These are phyloP conservation scores for Drosophila repletoides DNA, from an alignment of 1,140 invertebrate species.

Conservation along the genomic window DNA sequence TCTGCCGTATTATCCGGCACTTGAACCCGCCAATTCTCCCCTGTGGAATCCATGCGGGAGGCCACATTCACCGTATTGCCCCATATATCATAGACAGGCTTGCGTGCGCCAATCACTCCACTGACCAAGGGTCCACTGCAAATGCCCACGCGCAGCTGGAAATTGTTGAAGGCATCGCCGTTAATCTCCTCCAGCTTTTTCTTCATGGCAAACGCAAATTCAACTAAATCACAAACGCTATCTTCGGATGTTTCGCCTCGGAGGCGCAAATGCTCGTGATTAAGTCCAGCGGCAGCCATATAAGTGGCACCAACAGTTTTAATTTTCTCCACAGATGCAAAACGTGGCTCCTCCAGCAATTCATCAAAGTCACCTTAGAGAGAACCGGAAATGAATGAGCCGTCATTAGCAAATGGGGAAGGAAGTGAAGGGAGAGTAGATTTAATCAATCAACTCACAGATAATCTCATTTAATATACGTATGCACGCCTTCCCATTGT, in stretches of 20 bases:
- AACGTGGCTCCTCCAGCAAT: slow-evolving; percentile 93
- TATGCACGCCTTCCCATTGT: slow-evolving; percentile 98
- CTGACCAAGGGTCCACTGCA: slow-evolving; percentile 97
- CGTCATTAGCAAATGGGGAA: slow-evolving; percentile 25
- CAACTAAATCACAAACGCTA: slow-evolving; percentile 93
- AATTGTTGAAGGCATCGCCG: slow-evolving; percentile 98
- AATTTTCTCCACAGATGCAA: slow-evolving; percentile 97
- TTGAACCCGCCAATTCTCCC: slow-evolving; percentile 93
- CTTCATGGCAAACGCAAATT: slow-evolving; percentile 96
- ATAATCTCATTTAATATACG: slow-evolving; percentile 99
- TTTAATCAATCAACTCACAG: slow-evolving; percentile 78
- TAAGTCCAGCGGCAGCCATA: slow-evolving; percentile 99
- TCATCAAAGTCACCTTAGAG: slow-evolving; percentile 91
- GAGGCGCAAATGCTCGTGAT: slow-evolving; percentile 87
- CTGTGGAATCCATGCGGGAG: slow-evolving; percentile 96
- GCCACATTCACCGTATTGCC: slow-evolving; percentile 98
- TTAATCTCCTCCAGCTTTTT: slow-evolving; percentile 96
- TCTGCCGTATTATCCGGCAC: slow-evolving; percentile 92
- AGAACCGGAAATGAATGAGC: not conserved
- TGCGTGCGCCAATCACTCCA: slow-evolving; percentile 97
- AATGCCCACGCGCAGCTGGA: slow-evolving; percentile 96
- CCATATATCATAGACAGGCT: slow-evolving; percentile 99
- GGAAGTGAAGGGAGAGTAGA: slow-evolving; percentile 2
- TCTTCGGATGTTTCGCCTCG: slow-evolving; percentile 85
- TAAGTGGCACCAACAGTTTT: slow-evolving; percentile 99